Percentiles rank a stretch among this genome's conserved stretches.
Evolutionary conservation across 1,140 invertebrate genomes (phyloP).

Genomic region (Dendrolimus kikuchii): DNA sequence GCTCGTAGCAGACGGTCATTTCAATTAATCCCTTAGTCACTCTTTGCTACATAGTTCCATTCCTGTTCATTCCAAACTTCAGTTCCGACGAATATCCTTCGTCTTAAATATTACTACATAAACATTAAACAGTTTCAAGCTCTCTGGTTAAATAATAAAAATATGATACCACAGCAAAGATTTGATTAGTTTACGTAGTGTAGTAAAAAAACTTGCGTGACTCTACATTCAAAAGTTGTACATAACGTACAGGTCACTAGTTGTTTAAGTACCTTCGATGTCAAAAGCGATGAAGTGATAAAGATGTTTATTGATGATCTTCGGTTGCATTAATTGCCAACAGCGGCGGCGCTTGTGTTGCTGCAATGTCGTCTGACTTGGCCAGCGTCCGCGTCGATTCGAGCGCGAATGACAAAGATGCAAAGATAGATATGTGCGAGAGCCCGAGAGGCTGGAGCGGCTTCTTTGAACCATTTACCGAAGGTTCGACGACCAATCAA

Average conservation of each 20-base stretch:
- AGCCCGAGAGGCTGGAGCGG: constrained; percentile 30
- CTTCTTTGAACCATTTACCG: constrained; percentile 50
- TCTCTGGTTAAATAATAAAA: constrained; percentile 25
- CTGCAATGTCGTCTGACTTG: constrained; percentile 34
- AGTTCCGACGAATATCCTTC: too few relatives aligned
- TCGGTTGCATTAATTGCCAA: constrained; percentile 65
- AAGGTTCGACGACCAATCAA: constrained; percentile 56
- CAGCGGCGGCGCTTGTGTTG: constrained; percentile 59
- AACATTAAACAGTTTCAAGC: too few relatives aligned
- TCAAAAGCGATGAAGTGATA: constrained; percentile 66
- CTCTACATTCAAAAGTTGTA: constrained; percentile 50
- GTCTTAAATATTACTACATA: too few relatives aligned
- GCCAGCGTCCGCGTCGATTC: constrained; percentile 26
- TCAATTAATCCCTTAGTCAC: too few relatives aligned
- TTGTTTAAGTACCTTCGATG: constrained; percentile 49
- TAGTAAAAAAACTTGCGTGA: constrained; percentile 54
- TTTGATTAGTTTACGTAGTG: constrained; percentile 18
- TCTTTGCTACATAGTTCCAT: too few relatives aligned
- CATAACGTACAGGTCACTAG: constrained; percentile 45
- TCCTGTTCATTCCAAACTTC: too few relatives aligned
- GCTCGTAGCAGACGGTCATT: too few relatives aligned
- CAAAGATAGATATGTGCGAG: constrained; percentile 36
- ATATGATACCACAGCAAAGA: constrained; percentile 14
- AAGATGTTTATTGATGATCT: constrained; percentile 70
- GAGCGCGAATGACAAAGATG: constrained; percentile 66